Evolutionary conservation across 2,113 vertebrate species (phyloP).

Genomic region (Polyodon spathula): DNA sequence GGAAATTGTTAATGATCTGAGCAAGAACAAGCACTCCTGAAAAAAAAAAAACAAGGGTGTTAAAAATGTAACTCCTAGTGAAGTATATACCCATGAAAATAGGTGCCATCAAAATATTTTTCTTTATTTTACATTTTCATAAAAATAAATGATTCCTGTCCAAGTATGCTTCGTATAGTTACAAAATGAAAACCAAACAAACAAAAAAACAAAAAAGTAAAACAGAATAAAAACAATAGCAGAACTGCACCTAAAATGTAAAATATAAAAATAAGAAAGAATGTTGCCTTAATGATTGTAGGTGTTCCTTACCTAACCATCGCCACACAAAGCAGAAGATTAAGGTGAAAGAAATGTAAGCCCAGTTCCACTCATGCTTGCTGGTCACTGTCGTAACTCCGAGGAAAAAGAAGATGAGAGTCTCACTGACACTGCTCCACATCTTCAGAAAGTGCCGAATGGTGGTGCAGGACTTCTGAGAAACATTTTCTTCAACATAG

Average conservation of each 20-base stretch:
- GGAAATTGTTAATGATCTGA: constrained; percentile 90
- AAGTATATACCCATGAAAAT: neutral
- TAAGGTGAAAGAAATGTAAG: constrained; percentile 84
- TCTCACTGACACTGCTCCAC: constrained; percentile 89
- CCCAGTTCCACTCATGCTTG: constrained; percentile 95
- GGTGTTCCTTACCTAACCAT: constrained; percentile 64
- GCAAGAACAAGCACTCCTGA: constrained; percentile 87
- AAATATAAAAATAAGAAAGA: neutral
- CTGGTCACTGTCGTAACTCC: constrained; percentile 88
- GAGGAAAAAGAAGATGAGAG: constrained; percentile 96
- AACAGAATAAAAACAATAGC: neutral
- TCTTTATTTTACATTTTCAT: no score
- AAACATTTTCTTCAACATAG: constrained; percentile 92
- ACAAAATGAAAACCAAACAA: no score
- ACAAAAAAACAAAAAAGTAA: no score
- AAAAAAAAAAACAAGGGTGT: constrained; percentile 1
- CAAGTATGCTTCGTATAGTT: no score
- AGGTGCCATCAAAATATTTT: neutral
- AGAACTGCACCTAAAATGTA: neutral
- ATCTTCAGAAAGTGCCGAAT: constrained; percentile 95
- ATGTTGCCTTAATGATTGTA: neutral
- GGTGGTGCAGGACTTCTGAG: constrained; percentile 88
- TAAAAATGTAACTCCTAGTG: neutral
- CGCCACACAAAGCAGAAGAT: constrained; percentile 86
- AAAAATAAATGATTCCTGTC: no score